phyloP scores from a whole-genome alignment of 2,113 vertebrate genomes.

The human (Homo sapiens) region DNA sequence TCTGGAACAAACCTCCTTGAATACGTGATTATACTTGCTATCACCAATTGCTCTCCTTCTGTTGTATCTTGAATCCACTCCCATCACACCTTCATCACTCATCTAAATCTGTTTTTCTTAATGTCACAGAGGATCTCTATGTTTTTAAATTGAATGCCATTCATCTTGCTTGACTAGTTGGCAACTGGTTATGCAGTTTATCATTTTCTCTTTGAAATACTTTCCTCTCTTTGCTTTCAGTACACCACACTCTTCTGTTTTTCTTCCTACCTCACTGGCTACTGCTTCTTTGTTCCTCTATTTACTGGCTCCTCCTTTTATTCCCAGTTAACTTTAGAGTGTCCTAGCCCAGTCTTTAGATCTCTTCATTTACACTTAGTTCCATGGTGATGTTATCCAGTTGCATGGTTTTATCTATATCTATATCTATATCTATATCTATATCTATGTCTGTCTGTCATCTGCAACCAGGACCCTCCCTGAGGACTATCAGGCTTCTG shows the following conservation, averaged over 20 bases:
- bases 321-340: neutral
- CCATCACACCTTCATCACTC: neutral
- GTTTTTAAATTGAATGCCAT: neutral
- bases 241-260: neutral
- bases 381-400: neutral
- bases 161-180: neutral
- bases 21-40: neutral
- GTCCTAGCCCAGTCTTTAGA: neutral
- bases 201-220: neutral
- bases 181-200: neutral
- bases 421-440: neutral
- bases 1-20: neutral
- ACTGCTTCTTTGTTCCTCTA: neutral
- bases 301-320: neutral
- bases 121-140: neutral
- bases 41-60: neutral
- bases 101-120: neutral
- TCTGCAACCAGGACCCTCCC: neutral
- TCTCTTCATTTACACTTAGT: neutral
- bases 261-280: neutral
- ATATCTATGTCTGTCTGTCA: neutral
- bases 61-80: neutral
- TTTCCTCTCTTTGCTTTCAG: neutral
- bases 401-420: neutral
- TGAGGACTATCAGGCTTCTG: neutral